Base-by-base conservation (phyloP, 2,797 vertebrate genomes). In the Heteromormyrus szaboi region DNA sequence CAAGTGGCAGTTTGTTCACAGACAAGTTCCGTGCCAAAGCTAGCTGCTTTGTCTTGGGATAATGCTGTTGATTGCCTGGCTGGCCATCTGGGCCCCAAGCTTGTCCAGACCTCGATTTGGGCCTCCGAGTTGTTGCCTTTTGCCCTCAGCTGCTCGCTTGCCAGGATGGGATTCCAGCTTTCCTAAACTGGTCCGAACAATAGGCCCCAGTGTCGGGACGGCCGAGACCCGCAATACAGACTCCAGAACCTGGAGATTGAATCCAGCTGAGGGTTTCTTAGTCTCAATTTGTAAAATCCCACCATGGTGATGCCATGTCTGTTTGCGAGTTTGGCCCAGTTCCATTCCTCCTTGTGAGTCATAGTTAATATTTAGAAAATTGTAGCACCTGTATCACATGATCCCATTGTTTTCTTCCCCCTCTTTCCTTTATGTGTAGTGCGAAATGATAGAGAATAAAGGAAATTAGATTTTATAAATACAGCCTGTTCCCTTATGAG, bases 381-480 rank as follows among this genome's bases (percentile, higher is more conserved):
- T 37, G 29, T 17, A 76, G 33, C 68, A 76, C 68, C 68, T 76
- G 68, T 76, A 19, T 76, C 68, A 37, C 33, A 41, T 41, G 29
- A 6, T 41, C 33, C 6, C 68, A 76, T 76, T 76, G 68, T 76
- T 41, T 76, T 17, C 33, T 37, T 22, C 3, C 4, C 68, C 68
- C 68, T 37, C 22, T 72, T 72, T 72, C 14, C 68, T 17, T 76
- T 76, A 76, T 76, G 68, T 41, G 68, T 76, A 37, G 68, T 76
- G 37, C 4, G 3, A 72, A 72, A 72, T 33, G 33, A 72, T 14
- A 76, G 62, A 37, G 68, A 76, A 41, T 41, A 76, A 37, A 76
- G 68, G 68, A 76, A 76, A 76, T 76, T 14, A 76, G 29, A 76
- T 76, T 76, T 76, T 76, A 76, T 76, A 76, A 76, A 76, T 41